A percentile compares a stretch with the other conserved stretches of the same genome.
These are phyloP conservation scores for Hylaea fasciaria DNA, from an alignment of 2,888 invertebrate genomes.

Conservation along the genomic window DNA sequence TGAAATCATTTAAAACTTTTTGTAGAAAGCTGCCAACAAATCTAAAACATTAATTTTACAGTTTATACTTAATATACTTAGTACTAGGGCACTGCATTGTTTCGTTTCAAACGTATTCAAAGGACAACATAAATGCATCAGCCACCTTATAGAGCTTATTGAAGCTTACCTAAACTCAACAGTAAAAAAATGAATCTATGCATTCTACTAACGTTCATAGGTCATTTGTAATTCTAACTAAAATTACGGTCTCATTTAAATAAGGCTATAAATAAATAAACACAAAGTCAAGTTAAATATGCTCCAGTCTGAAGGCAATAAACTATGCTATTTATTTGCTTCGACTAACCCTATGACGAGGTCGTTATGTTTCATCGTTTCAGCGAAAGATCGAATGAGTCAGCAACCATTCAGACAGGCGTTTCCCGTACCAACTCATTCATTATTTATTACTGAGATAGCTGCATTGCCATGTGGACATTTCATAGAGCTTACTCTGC, in stretches of 20 bases:
- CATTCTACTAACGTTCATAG: too few relatives aligned
- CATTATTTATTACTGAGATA: slow-evolving; percentile 42
- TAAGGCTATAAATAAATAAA: slow-evolving; percentile 2
- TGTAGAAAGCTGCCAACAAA: too few relatives aligned
- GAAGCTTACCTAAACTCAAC: too few relatives aligned
- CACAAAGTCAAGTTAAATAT: slow-evolving; percentile 22
- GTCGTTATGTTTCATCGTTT: slow-evolving; percentile 66
- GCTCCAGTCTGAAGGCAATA: slow-evolving; percentile 36
- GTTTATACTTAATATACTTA: too few relatives aligned
- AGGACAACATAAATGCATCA: too few relatives aligned
- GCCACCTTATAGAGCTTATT: too few relatives aligned
- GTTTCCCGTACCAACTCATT: slow-evolving; percentile 53
- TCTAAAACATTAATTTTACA: too few relatives aligned
- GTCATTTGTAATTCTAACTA: too few relatives aligned
- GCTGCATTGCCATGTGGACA: slow-evolving; percentile 34
- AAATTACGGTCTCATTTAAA: too few relatives aligned
- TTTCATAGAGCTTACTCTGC: slow-evolving; percentile 32
- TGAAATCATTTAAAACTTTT: too few relatives aligned
- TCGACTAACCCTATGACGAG: slow-evolving; percentile 54
- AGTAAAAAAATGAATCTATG: too few relatives aligned
- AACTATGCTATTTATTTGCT: slow-evolving; percentile 48
- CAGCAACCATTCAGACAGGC: slow-evolving; percentile 60
- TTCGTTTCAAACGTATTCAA: background rate
- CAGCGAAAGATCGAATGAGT: slow-evolving; percentile 69
- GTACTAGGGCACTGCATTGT: too few relatives aligned